Conservation (phyloP, 2,113 vertebrate genomes). For the Cheilinus undulatus region DNA sequence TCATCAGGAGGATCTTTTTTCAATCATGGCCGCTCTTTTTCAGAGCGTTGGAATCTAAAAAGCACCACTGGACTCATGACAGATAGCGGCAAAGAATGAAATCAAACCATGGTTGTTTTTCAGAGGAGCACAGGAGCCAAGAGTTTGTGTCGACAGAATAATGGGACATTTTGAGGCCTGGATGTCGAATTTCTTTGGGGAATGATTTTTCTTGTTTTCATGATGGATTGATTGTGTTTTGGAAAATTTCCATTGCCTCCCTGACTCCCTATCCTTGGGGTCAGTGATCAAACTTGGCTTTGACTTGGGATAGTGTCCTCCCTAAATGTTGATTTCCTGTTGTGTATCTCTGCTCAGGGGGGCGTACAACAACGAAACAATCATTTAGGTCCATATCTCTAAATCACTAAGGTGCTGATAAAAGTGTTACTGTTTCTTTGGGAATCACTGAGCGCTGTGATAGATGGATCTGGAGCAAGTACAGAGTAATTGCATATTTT, state of each 20-base stretch:
- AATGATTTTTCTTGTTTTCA: conserved; percentile 37
- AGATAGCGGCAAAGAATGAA: conserved; percentile 17
- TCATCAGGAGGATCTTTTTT: conserved; percentile 23
- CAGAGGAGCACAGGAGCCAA: conserved; percentile 18
- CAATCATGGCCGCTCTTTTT: conserved; percentile 7
- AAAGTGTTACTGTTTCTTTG: conserved; percentile 37
- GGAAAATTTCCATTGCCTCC: conserved; percentile 25
- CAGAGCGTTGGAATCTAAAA: conserved; percentile 21
- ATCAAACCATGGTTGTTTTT: conserved; percentile 10
- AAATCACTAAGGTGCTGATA: conserved; percentile 41
- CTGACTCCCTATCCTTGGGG: neutral
- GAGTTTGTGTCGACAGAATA: conserved; percentile 42
- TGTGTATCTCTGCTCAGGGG: neutral
- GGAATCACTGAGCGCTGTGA: conserved; percentile 43
- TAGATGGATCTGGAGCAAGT: conserved; percentile 69
- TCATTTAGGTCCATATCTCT: conserved; percentile 14
- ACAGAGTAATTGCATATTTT: conserved; percentile 79
- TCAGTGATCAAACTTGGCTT: conserved; percentile 29
- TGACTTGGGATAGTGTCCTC: neutral
- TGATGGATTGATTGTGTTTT: conserved; percentile 48
- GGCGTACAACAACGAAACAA: conserved; percentile 17
- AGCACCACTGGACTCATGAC: conserved; percentile 20
- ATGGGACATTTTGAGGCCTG: conserved; percentile 37
- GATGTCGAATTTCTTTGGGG: conserved; percentile 30
- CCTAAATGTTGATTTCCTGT: neutral